These are phyloP conservation scores for Chiloscyllium punctatum DNA, from an alignment of 2,797 vertebrate species.

Conservation along the genomic window DNA sequence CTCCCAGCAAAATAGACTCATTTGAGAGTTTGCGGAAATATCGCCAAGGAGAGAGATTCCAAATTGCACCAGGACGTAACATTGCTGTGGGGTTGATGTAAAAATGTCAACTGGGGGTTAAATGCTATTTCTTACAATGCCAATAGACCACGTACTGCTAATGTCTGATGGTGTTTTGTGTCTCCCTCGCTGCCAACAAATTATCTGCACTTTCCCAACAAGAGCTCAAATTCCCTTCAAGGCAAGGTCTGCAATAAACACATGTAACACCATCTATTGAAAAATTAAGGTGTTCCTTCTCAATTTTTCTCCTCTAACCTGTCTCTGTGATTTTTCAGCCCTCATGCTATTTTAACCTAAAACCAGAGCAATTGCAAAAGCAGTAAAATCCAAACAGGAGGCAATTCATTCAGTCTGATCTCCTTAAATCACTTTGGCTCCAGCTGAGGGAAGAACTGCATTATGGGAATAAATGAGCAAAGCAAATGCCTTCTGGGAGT, in stretches of 20 bases:
- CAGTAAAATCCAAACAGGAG: not conserved
- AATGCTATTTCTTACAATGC: not conserved
- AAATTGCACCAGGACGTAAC: not conserved
- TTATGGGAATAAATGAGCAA: not conserved
- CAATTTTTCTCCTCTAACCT: not conserved
- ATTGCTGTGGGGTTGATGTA: not conserved
- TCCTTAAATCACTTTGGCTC: not conserved
- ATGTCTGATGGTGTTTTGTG: not conserved
- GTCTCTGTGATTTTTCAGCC: not conserved
- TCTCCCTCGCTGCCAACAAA: not conserved
- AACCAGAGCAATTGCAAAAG: not conserved
- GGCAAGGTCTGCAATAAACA: not conserved
- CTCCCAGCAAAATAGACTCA: no score
- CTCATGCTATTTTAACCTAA: not conserved
- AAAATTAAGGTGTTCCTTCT: not conserved
- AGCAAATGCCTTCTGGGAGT: not conserved
- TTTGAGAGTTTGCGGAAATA: not conserved
- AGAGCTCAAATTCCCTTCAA: not conserved
- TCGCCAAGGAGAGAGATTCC: not conserved
- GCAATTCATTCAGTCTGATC: not conserved
- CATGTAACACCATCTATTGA: not conserved
- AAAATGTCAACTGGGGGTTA: not conserved
- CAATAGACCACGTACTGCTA: not conserved
- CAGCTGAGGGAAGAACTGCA: not conserved
- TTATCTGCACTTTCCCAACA: not conserved